Evolutionary conservation across 1,140 invertebrate species (phyloP), one percentile per base, ranked within the genome.

Genomic region (Cephus cinctus): DNA sequence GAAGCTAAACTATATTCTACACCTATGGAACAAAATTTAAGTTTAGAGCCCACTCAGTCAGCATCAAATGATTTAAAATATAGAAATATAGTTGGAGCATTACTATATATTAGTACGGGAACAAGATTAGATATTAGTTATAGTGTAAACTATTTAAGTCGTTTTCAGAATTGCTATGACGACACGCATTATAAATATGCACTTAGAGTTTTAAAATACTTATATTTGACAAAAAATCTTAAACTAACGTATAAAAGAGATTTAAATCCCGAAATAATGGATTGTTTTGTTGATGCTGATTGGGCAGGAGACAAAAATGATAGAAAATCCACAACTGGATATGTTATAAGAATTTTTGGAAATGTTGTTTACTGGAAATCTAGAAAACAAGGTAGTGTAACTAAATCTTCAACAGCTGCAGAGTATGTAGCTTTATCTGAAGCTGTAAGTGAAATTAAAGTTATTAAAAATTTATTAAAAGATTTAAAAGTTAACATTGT

Each of bases 51-150:
- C 20, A 5, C n/a, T 30, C 44, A n/a, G 40, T 30, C 16, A 43
- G 2, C 12, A 12, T 5, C 4, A 22, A 25, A n/a, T 6, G 23
- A 30, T 54, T 31, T 53, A 35, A 59, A 32, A 38, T 66, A 58
- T 41, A 43, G 59, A 50, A 54, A 65, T 50, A 46, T 54, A 5
- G 58, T 72, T 16, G 61, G 68, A 11, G 39, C 54, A 4, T 50
- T 75, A 4, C 56, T 75, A 46, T 69, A 65, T 38, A 30, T 71
- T n/a, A 50, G 61, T 2, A 35, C 50, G 16, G 63, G 55, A 44
- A 70, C 57, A 32, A 54, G 63, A 39, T 70, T 65, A 30, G 67
- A 72, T 54, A 63, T 73, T 5, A 35, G 43, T n/a, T 59, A 51
- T 63, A 56, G 43, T 34, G 61, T 67, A 4, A 56, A 52, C 44